Percentiles rank a stretch among this genome's conserved stretches.
Conservation (phyloP, 2,113 vertebrate species). For the Semnopithecus entellus region DNA sequence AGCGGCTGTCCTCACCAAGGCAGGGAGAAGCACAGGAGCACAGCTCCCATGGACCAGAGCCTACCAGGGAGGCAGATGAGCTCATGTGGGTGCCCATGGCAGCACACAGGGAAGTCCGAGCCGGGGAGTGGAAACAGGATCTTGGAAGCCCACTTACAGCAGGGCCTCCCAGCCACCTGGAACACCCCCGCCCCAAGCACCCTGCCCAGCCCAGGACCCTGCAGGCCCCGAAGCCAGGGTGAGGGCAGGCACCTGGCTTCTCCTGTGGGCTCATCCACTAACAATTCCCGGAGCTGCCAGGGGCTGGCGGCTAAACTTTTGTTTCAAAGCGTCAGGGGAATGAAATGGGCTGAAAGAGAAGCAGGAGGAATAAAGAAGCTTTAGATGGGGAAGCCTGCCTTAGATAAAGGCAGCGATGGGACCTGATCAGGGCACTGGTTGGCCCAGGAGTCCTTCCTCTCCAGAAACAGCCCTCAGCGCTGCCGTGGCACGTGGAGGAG, state of each 20-base stretch:
- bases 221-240: fast-evolving
- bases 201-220: fast-evolving
- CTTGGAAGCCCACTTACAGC: background rate
- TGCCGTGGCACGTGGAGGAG: fast-evolving
- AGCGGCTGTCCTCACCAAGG: fast-evolving
- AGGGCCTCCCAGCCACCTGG: background rate
- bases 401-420: too few species aligned
- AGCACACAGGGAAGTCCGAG: too few species aligned
- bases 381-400: fast-evolving
- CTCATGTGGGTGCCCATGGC: too few species aligned
- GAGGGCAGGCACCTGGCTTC: fast-evolving
- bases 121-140: fast-evolving
- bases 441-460: background rate
- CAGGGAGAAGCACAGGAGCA: background rate
- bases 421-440: background rate
- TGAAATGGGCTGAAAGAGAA: too few species aligned
- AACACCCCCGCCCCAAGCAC: background rate
- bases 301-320: fast-evolving
- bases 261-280: fast-evolving
- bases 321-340: fast-evolving
- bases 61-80: background rate
- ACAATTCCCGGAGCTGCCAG: background rate
- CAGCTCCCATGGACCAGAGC: fast-evolving
- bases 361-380: background rate
- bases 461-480: background rate